Conservation (phyloP, 2,797 vertebrate species). For the Hephaestus fuliginosus region DNA sequence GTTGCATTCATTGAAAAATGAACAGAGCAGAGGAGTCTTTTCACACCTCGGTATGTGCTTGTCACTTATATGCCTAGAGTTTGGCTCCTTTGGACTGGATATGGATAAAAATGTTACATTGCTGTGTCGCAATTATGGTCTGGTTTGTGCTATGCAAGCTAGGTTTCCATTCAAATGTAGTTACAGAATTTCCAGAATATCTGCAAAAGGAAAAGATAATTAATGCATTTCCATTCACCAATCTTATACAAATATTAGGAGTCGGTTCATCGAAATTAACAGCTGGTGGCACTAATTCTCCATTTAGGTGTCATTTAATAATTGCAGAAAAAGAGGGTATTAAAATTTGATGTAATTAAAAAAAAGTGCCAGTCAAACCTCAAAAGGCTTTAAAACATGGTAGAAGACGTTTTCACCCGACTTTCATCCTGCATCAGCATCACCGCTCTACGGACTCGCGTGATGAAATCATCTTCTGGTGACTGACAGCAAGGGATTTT, state of each 20-base stretch:
- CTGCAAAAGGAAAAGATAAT: background rate
- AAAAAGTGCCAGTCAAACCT: too few relatives aligned
- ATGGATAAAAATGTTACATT: background rate
- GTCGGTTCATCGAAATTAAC: background rate
- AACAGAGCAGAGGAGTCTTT: conserved; percentile 3
- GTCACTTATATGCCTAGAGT: conserved; percentile 16
- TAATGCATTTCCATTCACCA: background rate
- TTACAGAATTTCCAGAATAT: background rate
- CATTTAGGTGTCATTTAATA: too few relatives aligned
- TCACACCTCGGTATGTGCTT: conserved; percentile 21
- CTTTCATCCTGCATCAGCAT: background rate
- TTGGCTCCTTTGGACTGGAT: background rate
- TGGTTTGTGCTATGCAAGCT: background rate
- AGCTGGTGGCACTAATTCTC: background rate
- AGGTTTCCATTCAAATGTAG: background rate
- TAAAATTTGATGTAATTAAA: too few relatives aligned
- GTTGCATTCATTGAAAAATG: conserved; percentile 17
- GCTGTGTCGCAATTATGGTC: background rate
- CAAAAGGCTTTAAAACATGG: too few relatives aligned
- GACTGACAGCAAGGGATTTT: background rate
- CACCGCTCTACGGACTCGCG: too few relatives aligned
- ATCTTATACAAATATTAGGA: background rate
- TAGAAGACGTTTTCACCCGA: background rate
- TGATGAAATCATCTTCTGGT: background rate
- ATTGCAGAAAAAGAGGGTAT: too few relatives aligned